Base-by-base conservation (phyloP, 1,140 invertebrate species). In the Acarapis woodi region DNA sequence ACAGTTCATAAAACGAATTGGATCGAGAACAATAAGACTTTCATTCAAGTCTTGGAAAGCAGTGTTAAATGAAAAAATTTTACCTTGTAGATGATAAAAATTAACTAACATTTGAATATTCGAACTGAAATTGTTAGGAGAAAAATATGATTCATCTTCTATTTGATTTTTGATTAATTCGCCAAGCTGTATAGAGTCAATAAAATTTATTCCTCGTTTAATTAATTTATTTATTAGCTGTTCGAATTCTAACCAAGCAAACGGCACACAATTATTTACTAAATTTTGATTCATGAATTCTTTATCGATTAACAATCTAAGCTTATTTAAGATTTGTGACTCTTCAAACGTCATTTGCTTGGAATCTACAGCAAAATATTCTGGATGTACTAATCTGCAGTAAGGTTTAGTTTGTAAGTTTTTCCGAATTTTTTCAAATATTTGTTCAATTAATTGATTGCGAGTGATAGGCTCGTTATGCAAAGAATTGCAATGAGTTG, bases 221-320 rank as follows among this genome's bases (percentile, higher is more conserved):
- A 53, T 48, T 22, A 57, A 41, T 35, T 50, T 44, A 4, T 46
- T 47, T 2, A 60, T 42, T 20, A 53, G 48, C 31, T 53, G 48
- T 43, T 57, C 55, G 50, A 59, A 58, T 23, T 48, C 43, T 24
- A 60, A 44, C 58, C 58, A 60, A 41, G 48, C 47, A 4, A 52
- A 41, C 3, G 58, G 58, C 30, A 58, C 52, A 38, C 53, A 52
- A 16, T 28, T 38, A 14, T 29, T 32, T 9, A 31, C 25, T 3
- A 32, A n/a, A 14, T 34, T 41, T 19, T 41, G 35, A 3, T 41
- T 25, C 3, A 31, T 1, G n/a, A 39, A 20, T 10, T 39, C 22
- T 25, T 41, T 18, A 16, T 42, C 41, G 16, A 39, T 28, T 3
- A 24, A 3, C 10, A 23, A 12, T 19, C 25, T 24, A 14, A 42